A percentile compares a stretch with the other conserved stretches of the same genome.
These are phyloP conservation scores for Cephus spinipes DNA, from an alignment of 2,888 invertebrate genomes.

Conservation along the genomic window DNA sequence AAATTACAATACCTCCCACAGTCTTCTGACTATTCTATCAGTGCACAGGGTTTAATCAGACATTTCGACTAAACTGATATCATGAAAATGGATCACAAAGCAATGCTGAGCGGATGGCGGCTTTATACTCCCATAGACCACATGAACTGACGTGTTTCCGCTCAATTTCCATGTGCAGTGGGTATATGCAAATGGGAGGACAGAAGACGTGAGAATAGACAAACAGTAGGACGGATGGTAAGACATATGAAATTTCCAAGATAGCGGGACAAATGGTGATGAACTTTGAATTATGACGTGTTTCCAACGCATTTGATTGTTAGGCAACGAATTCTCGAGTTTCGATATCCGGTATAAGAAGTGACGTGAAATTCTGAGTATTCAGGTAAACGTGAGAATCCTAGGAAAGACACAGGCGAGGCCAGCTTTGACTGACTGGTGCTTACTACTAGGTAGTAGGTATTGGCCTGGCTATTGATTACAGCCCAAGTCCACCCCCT, in stretches of 20 bases:
- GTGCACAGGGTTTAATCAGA: background rate
- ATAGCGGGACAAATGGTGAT: background rate
- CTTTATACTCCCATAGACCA: background rate
- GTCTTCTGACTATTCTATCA: background rate
- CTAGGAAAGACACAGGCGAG: background rate
- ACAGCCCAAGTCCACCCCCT: background rate
- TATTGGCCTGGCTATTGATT: background rate
- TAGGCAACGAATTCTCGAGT: background rate
- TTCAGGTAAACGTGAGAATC: background rate
- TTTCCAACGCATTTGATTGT: background rate
- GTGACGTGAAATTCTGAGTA: background rate
- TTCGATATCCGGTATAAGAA: background rate
- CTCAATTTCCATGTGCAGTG: background rate
- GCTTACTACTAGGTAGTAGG: background rate
- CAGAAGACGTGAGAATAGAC: background rate
- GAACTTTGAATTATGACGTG: background rate
- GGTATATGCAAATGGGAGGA: background rate
- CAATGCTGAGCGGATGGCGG: background rate
- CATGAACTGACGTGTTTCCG: background rate
- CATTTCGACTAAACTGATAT: background rate
- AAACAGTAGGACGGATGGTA: background rate
- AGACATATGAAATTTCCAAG: background rate
- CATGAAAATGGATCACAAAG: background rate
- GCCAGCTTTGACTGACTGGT: background rate
- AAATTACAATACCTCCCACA: background rate